Percentiles rank a stretch among this genome's conserved stretches.
Evolutionary conservation across 2,113 vertebrate species (phyloP).

Genomic region (Mola mola): DNA sequence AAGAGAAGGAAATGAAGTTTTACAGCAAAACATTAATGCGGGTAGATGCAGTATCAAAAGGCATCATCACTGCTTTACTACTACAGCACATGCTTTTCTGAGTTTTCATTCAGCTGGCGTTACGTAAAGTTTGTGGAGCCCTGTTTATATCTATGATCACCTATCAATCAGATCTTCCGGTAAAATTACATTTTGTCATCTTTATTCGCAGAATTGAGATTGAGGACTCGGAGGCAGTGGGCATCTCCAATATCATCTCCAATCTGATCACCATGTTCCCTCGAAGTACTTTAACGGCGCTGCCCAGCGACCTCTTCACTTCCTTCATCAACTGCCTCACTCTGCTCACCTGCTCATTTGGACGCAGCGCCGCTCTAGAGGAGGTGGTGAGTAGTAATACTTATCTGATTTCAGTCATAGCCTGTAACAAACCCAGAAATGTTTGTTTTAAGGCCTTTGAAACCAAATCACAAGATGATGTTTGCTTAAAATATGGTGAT

Average conservation of each 20-base stretch:
- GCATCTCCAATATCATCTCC: conserved; percentile 97
- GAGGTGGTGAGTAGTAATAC: conserved; percentile 88
- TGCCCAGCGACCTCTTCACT: conserved; percentile 95
- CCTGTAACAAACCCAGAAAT: no score
- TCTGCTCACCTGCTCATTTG: conserved; percentile 96
- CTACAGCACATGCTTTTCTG: neutral
- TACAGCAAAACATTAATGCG: no score
- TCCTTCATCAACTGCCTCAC: conserved; percentile 99
- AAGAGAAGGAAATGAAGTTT: conserved; percentile 10
- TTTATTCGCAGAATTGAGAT: conserved; percentile 92
- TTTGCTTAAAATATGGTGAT: no score
- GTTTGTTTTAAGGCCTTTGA: no score
- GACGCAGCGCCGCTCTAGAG: conserved; percentile 96
- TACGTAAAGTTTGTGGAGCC: no score
- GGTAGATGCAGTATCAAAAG: no score
- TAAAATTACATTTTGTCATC: conserved; percentile 11
- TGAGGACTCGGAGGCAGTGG: conserved; percentile 97
- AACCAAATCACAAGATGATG: no score
- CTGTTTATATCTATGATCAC: no score
- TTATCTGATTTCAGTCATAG: no score
- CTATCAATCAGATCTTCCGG: neutral
- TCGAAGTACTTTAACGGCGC: conserved; percentile 91
- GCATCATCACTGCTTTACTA: neutral
- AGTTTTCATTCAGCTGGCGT: neutral
- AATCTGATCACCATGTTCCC: conserved; percentile 98